Evolutionary conservation across 2,797 vertebrate genomes (phyloP), one percentile per base, ranked within the genome.

Genomic region (Periparus ater): DNA sequence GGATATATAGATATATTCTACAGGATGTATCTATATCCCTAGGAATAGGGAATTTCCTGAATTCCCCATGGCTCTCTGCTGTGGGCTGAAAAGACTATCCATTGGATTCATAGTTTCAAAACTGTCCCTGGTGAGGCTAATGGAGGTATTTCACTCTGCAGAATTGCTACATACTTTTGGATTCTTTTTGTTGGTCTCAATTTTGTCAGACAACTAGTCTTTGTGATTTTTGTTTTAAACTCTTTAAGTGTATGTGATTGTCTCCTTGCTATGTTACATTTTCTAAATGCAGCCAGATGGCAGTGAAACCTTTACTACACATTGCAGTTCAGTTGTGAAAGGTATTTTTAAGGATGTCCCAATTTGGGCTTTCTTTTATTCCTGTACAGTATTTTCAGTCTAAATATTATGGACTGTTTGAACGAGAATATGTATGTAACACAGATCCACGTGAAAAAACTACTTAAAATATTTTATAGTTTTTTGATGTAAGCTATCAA

Each of bases 261-360:
- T 70, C 11, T 77, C 26, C 16, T 73, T 75, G 29, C 38, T 54
- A 1, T 54, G 68, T 47, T 71, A 13, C 2, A 0, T n/a, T 55
- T 80, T 50, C 29, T 9, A 62, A 58, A 21, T 34, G 73, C 82
- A 91, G 85, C 47, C 91, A 93, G 79, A 6, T 80, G 94, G 91
- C 82, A 91, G 79, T 86, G 88, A 78, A 91, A 19, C 30, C 70
- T 48, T 81, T 71, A 23, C 34, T 78, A 50, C 8, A 6, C 11
- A 0, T 25, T 57, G 53, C 38, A n/a, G 26, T 48, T 34, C 26
- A 18, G 3, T 32, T 55, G 38, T 45, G 40, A 70, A 84, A 93
- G 80, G 32, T 38, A n/a, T 45, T 81, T 58, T 40, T 5, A 77
- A 55, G 15, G 27, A 45, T 17, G 12, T 26, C 27, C 23, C 7